Evolutionary conservation across 2,888 invertebrate genomes (phyloP).

Genomic region (Melipona beecheii): DNA sequence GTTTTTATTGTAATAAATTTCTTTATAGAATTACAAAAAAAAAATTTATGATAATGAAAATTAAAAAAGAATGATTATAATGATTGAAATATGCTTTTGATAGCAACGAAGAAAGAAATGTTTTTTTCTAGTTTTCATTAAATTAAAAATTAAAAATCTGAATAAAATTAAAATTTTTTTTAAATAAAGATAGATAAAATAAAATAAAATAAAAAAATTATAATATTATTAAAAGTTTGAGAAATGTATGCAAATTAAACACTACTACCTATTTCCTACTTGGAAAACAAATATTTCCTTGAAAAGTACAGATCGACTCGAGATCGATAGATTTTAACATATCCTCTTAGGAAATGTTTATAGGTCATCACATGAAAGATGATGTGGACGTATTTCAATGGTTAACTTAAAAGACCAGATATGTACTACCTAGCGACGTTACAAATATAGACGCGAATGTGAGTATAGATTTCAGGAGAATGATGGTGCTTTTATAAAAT

Average conservation of each 20-base stretch:
- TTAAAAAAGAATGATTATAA: neutral
- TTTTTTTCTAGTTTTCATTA: too few relatives aligned
- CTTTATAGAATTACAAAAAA: neutral
- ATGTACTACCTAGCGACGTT: slow-evolving; percentile 50
- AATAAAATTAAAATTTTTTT: neutral
- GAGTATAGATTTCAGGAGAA: slow-evolving; percentile 73
- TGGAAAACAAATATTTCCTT: slow-evolving; percentile 50
- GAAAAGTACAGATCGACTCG: slow-evolving; percentile 37
- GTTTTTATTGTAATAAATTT: neutral
- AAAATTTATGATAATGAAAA: neutral
- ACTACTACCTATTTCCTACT: neutral
- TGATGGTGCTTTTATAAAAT: slow-evolving; percentile 76
- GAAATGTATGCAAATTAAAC: neutral
- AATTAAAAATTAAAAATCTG: too few relatives aligned
- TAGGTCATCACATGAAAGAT: slow-evolving; percentile 66
- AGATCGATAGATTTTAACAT: slow-evolving; percentile 37
- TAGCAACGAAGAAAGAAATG: too few relatives aligned
- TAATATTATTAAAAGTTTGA: neutral
- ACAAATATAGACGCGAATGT: slow-evolving; percentile 73
- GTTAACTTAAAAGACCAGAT: slow-evolving; percentile 69
- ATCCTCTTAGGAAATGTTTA: slow-evolving; percentile 53
- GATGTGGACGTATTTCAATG: slow-evolving; percentile 80
- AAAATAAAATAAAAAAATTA: neutral
- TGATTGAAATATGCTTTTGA: too few relatives aligned
- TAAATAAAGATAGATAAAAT: neutral